Percentiles rank a stretch among this genome's conserved stretches.
Conservation (phyloP, 1,140 invertebrate species). For the Calosoma granatense region DNA sequence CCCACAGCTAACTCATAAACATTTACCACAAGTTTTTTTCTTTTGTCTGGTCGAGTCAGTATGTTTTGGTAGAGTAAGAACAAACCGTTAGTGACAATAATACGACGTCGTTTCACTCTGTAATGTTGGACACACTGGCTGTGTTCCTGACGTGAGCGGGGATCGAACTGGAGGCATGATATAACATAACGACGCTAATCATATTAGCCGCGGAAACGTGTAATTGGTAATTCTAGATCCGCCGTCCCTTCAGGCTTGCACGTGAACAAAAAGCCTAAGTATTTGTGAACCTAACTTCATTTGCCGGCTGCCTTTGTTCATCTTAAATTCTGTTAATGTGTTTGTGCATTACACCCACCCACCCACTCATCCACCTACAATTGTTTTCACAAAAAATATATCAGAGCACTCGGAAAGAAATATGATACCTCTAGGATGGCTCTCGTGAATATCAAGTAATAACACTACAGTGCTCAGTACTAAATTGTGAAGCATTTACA, state of each 20-base stretch:
- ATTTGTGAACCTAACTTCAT: constrained; percentile 5
- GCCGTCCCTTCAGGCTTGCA: constrained; percentile 14
- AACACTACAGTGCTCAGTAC: no score
- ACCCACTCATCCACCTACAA: no score
- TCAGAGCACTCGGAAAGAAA: no score
- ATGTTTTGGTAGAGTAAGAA: no score
- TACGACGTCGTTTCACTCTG: background rate
- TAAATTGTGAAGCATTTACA: no score
- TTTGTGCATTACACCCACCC: no score
- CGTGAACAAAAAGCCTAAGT: constrained; percentile 22
- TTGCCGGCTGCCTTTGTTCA: background rate
- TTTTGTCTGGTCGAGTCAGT: no score
- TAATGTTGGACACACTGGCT: no score
- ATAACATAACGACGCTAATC: constrained; percentile 26
- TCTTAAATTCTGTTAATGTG: background rate
- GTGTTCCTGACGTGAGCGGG: background rate
- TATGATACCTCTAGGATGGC: no score
- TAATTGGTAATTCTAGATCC: constrained; percentile 28
- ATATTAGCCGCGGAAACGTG: constrained; percentile 24
- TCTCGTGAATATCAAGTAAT: no score
- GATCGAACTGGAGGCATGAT: background rate
- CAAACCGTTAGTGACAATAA: background rate
- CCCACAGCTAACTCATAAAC: background rate
- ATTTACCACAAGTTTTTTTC: no score
- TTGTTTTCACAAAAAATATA: no score